Conservation (phyloP, 37 sponge, comb jelly and placozoan species). For the Oopsacas minuta region DNA sequence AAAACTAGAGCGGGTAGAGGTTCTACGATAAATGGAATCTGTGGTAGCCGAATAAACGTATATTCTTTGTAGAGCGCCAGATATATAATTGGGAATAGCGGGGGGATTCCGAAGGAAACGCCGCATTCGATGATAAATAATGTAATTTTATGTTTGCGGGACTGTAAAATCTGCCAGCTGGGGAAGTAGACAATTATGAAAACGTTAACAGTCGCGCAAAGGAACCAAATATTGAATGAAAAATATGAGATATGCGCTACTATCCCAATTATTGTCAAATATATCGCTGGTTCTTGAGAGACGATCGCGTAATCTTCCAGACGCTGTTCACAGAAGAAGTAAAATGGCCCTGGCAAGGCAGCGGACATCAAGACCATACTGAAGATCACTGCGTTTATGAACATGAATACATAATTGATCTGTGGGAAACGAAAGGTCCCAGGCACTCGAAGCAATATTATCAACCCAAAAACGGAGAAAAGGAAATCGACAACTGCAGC, state of each 20-base stretch:
- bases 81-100: neutral
- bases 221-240: slow-evolving; percentile 4
- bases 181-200: slow-evolving; percentile 9
- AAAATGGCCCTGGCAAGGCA: neutral
- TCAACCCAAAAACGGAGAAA: neutral
- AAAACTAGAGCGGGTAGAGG: neutral
- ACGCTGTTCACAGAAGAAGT: neutral
- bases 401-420: neutral
- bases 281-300: neutral
- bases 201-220: neutral
- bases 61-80: neutral
- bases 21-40: neutral
- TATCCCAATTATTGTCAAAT: neutral
- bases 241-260: neutral
- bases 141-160: neutral
- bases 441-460: neutral
- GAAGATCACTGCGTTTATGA: neutral
- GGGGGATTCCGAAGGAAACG: neutral
- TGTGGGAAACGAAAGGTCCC: neutral
- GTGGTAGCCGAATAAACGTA: neutral
- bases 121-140: neutral
- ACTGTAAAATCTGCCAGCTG: neutral
- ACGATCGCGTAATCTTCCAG: neutral
- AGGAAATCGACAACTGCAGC: neutral
- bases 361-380: neutral